A percentile compares a stretch with the other conserved stretches of the same genome.
Evolutionary conservation across 1,140 invertebrate species (phyloP).

Genomic region (Hormaphis cornu): DNA sequence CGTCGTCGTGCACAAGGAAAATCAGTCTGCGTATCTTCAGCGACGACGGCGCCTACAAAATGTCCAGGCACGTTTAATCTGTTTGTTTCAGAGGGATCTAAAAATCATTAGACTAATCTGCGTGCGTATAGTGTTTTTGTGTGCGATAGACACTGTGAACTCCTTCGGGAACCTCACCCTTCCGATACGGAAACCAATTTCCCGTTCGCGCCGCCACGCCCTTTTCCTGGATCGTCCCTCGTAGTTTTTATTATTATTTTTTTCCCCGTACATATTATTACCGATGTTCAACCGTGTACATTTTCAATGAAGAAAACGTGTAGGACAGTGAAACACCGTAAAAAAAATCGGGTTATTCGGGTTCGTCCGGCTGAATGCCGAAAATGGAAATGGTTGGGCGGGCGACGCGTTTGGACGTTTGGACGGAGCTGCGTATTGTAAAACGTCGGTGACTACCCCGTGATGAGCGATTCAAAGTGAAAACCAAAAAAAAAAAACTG

Average conservation of each 20-base stretch:
- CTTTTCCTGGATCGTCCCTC: neutral
- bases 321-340: neutral
- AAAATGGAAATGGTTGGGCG: neutral
- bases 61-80: slow-evolving; percentile 12
- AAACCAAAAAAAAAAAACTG: too few relatives aligned
- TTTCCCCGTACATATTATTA: too few relatives aligned
- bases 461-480: slow-evolving; percentile 4
- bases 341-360: slow-evolving; percentile 9
- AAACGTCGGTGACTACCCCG: neutral
- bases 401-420: neutral
- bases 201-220: slow-evolving; percentile 15
- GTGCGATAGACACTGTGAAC: too few relatives aligned
- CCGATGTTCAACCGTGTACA: too few relatives aligned
- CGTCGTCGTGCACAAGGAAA: too few relatives aligned
- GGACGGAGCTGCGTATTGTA: neutral
- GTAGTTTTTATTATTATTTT: too few relatives aligned
- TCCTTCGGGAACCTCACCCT: neutral
- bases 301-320: neutral
- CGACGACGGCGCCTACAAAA: too few relatives aligned
- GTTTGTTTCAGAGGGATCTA: neutral
- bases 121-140: too few relatives aligned
- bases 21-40: neutral
- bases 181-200: slow-evolving; percentile 24
- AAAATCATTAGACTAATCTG: slow-evolving; percentile 23
- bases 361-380: neutral